A percentile compares a stretch with the other conserved stretches of the same genome.
Conservation (phyloP, 1,140 invertebrate species). For the Aplysia californica region DNA sequence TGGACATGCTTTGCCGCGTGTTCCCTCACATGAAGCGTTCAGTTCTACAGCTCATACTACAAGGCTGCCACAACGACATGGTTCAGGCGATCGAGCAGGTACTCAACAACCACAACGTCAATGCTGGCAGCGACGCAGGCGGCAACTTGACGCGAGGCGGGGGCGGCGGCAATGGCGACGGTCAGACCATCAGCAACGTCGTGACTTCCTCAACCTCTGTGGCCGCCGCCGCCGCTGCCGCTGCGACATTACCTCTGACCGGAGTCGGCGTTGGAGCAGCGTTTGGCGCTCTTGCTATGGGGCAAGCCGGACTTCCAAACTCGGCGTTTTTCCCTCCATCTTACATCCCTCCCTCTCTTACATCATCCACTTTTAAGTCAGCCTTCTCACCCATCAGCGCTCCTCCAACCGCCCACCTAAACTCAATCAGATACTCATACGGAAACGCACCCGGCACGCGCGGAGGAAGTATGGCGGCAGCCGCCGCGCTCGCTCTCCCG, state of each 20-base stretch:
- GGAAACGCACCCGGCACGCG: conserved; percentile 25
- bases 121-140: background rate
- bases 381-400: conserved; percentile 56
- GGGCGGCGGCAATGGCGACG: too few species aligned
- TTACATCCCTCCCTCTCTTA: conserved; percentile 15
- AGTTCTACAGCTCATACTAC: conserved; percentile 85
- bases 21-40: conserved; percentile 86
- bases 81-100: conserved; percentile 88
- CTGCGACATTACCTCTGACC: background rate
- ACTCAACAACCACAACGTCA: conserved; percentile 43
- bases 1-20: conserved; percentile 82
- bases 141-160: too few species aligned
- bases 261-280: background rate
- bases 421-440: conserved; percentile 44
- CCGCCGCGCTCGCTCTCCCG: conserved; percentile 38
- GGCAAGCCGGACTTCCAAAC: background rate
- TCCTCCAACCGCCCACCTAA: conserved; percentile 37
- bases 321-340: conserved; percentile 8
- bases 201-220: too few species aligned
- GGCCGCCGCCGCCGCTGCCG: background rate
- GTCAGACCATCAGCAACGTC: too few species aligned
- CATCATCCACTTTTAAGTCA: conserved; percentile 45
- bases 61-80: conserved; percentile 82
- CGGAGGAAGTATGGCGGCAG: conserved; percentile 29
- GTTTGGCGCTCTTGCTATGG: background rate